Evolutionary conservation across 35 echinoderm and acorn worm genomes (phyloP).

Genomic region (Acanthaster planci): DNA sequence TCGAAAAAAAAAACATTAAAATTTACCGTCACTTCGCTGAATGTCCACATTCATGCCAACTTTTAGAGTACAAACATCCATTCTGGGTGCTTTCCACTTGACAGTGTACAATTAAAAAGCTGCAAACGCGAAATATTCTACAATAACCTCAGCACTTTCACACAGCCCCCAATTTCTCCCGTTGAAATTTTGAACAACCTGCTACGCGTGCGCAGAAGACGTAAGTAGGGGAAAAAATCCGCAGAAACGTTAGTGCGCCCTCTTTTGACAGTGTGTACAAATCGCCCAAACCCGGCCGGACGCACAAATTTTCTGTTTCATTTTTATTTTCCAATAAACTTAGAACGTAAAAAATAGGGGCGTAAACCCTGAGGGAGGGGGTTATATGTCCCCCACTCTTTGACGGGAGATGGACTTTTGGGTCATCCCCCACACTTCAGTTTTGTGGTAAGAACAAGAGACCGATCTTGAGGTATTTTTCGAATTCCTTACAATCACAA

Average conservation of each 20-base stretch:
- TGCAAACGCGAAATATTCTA: neutral
- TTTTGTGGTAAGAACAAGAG: no score
- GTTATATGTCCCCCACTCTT: no score
- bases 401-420: no score
- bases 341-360: no score
- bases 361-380: no score
- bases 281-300: no score
- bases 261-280: neutral
- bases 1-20: conserved; percentile 10
- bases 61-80: conserved; percentile 66
- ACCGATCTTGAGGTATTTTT: no score
- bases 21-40: conserved; percentile 85
- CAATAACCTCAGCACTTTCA: neutral
- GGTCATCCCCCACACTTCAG: neutral
- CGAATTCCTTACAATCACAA: no score
- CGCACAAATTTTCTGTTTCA: no score
- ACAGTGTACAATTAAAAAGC: neutral
- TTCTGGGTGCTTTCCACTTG: conserved; percentile 36
- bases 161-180: neutral
- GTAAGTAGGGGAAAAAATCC: neutral
- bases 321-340: no score
- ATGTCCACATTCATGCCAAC: conserved; percentile 90
- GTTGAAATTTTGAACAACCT: conserved; percentile 34
- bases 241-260: conserved; percentile 1
- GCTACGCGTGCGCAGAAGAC: conserved; percentile 11